These are phyloP conservation scores for Urocynchramus pylzowi DNA, from an alignment of 2,113 vertebrate genomes.

Conservation along the genomic window DNA sequence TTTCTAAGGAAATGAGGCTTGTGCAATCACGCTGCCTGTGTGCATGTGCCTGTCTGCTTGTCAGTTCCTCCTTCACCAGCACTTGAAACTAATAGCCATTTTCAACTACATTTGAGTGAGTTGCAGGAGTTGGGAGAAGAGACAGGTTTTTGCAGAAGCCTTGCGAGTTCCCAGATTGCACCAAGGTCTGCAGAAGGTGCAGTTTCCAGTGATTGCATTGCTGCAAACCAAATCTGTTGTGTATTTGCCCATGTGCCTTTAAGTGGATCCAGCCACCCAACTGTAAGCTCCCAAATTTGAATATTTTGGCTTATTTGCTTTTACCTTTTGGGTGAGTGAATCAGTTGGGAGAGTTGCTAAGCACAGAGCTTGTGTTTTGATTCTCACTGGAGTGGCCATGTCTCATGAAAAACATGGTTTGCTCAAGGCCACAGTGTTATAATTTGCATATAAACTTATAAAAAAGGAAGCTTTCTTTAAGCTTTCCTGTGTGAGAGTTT, in stretches of 20 bases:
- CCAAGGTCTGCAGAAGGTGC: background rate
- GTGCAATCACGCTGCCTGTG: background rate
- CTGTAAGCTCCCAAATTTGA: background rate
- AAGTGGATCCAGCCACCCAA: background rate
- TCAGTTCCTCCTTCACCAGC: background rate
- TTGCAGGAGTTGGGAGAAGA: background rate
- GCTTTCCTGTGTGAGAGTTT: background rate
- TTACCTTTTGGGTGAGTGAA: background rate
- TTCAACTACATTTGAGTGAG: background rate
- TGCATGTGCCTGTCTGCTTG: slow-evolving; percentile 4
- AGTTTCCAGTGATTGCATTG: background rate
- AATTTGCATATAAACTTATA: slow-evolving; percentile 27
- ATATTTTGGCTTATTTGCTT: slow-evolving; percentile 12
- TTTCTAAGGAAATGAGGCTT: slow-evolving; percentile 61
- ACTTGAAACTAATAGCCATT: background rate
- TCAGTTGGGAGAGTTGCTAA: background rate
- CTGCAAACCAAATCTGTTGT: background rate
- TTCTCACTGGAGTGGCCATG: background rate
- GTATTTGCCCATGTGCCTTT: background rate
- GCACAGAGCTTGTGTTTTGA: slow-evolving; percentile 18
- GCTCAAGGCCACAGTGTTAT: background rate
- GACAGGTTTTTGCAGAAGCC: background rate
- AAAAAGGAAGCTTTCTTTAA: slow-evolving; percentile 37
- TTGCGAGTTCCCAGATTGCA: background rate
- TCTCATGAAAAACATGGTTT: slow-evolving; percentile 26